Evolutionary conservation across 2,888 invertebrate species (phyloP), one percentile per base, ranked within the genome.

Genomic region (Malacosoma neustria): DNA sequence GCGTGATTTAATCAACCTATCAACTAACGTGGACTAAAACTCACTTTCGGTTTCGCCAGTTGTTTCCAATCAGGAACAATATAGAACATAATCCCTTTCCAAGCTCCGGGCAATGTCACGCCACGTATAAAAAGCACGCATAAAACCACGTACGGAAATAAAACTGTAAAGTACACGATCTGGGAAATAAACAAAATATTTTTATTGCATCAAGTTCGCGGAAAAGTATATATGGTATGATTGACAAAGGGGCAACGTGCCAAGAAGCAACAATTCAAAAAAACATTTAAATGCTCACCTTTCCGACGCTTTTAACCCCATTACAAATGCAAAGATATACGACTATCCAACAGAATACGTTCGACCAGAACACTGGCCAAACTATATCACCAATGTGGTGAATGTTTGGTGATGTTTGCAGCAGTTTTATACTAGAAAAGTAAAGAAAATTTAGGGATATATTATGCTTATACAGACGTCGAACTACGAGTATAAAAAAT

Each of bases 291-390:
- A 35, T 30, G 37, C 54, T 62, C 52, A 93, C 93, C 87, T 94
- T 95, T 61, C 94, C 94, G 14, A 94, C 92, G 72, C 93, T 93
- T 76, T 94, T 92, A 43, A 97, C 94, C 34, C 97, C 96, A 52
- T 93, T 93, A 75, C 92, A 91, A 46, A 96, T 93, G 71, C 96
- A 96, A 36, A 95, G 77, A 70, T 93, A 97, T 9, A 94, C 91
- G 35, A 94, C 70, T 7, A 92, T 59, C 96, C 96, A 97, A 30
- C 92, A 91, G 13, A 95, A 72, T 0, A 92, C 60, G 40, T 96
- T 89, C 54, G 92, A 91, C 42, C 89, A 72, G 34, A 95, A 91
- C 34, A 97, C 76, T 1, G 93, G 93, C 93, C 93, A 94, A 4
- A 95, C 92, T 13, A 98, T 87, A 1, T 87, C 81, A 1, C 96